Conservation (phyloP, 1,140 invertebrate genomes). For the Drosophila sechellia region DNA sequence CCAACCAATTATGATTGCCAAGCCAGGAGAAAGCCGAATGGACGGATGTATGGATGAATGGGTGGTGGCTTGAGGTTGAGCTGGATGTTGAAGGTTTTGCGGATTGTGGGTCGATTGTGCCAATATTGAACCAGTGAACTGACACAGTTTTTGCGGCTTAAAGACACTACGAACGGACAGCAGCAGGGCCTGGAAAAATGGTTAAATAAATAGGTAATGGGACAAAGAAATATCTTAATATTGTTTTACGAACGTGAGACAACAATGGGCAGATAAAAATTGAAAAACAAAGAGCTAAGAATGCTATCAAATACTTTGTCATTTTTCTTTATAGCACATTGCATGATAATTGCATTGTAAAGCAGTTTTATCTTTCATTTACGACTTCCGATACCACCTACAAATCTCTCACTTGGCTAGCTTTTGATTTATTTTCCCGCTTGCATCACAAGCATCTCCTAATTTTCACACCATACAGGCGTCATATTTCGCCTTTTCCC, state of each 20-base stretch:
- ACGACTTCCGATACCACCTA: neutral
- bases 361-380: neutral
- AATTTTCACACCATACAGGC: constrained; percentile 38
- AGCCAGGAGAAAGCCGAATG: neutral
- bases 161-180: constrained; percentile 8
- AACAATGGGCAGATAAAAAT: neutral
- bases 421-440: constrained; percentile 19
- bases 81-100: constrained; percentile 60
- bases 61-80: constrained; percentile 29
- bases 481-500: constrained; percentile 36
- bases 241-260: constrained; percentile 21
- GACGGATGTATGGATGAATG: neutral
- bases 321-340: neutral
- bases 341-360: neutral
- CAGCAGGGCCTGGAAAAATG: too few species aligned
- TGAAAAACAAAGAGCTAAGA: neutral
- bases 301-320: neutral
- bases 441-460: constrained; percentile 9
- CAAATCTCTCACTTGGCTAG: neutral
- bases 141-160: constrained; percentile 47
- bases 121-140: constrained; percentile 38
- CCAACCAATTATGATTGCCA: constrained; percentile 68
- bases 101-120: constrained; percentile 54
- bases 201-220: constrained; percentile 24
- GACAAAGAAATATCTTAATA: constrained; percentile 20